These are phyloP conservation scores for Hylia prasina DNA, from an alignment of 2,113 vertebrate species.

Conservation along the genomic window DNA sequence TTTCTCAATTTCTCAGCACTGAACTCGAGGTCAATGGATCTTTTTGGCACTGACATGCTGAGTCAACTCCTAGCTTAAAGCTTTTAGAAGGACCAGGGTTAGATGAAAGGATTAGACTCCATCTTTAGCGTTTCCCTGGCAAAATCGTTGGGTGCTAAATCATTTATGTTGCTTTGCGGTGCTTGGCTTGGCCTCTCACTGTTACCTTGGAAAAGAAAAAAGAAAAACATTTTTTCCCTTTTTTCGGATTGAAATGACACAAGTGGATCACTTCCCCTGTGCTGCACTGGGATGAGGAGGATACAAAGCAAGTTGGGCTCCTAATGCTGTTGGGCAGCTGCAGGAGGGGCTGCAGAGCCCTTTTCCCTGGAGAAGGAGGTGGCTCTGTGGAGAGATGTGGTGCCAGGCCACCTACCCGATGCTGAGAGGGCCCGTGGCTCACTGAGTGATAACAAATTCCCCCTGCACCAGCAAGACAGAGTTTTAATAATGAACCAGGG, in stretches of 20 bases:
- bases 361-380: neutral
- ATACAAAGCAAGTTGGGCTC: neutral
- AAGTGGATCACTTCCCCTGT: neutral
- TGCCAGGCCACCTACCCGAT: neutral
- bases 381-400: neutral
- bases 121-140: slow-evolving; percentile 76
- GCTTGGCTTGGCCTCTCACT: slow-evolving; percentile 46
- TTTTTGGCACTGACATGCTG: slow-evolving; percentile 85
- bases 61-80: slow-evolving; percentile 84
- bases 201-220: slow-evolving; percentile 36
- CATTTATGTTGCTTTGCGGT: slow-evolving; percentile 69
- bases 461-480: neutral
- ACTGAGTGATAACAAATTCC: neutral
- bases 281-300: neutral
- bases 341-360: neutral
- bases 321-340: neutral
- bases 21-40: slow-evolving; percentile 92
- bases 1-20: slow-evolving; percentile 89
- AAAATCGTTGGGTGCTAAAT: slow-evolving; percentile 74
- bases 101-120: slow-evolving; percentile 83
- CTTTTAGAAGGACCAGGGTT: slow-evolving; percentile 77
- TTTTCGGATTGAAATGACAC: neutral
- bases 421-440: neutral
- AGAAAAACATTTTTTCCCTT: neutral
- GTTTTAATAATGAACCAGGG: neutral